Conservation (phyloP, 30 jellyfish, hydroid and myxozoan genomes). For the Mastigias papua region DNA sequence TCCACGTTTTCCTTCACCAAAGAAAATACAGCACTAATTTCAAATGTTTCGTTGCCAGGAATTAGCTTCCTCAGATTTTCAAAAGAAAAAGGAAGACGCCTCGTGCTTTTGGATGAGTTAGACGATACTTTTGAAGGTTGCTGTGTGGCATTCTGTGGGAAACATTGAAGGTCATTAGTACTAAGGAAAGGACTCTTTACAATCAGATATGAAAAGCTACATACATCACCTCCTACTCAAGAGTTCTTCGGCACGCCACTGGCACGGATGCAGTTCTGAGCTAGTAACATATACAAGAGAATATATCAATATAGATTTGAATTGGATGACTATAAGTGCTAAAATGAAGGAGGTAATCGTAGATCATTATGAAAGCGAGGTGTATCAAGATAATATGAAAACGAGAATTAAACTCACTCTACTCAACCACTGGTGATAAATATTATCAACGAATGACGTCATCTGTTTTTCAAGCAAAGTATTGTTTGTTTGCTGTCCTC, state of each 20-base stretch:
- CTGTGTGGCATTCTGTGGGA: conserved; percentile 18
- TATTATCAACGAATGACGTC: conserved; percentile 66
- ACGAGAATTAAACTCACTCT: conserved; percentile 53
- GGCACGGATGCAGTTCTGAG: no score
- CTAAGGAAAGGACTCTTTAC: not conserved
- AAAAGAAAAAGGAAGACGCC: conserved; percentile 44
- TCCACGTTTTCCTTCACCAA: conserved; percentile 83
- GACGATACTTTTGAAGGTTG: conserved; percentile 12
- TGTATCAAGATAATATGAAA: no score
- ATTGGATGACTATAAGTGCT: no score
- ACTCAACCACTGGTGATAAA: conserved; percentile 70
- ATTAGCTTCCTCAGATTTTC: conserved; percentile 49
- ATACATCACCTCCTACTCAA: no score
- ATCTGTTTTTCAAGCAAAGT: conserved; percentile 76
- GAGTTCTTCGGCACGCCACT: no score
- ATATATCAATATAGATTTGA: no score
- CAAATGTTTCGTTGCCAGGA: conserved; percentile 65
- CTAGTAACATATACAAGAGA: no score
- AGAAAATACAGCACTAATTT: conserved; percentile 39
- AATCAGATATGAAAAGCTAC: no score
- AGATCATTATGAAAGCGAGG: no score
- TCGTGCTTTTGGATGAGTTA: not conserved
- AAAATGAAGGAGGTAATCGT: no score
- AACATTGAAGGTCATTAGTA: not conserved
- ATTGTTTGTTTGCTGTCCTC: conserved; percentile 74